Conservation (phyloP, 2,113 vertebrate species). For the Mastomys coucha region DNA sequence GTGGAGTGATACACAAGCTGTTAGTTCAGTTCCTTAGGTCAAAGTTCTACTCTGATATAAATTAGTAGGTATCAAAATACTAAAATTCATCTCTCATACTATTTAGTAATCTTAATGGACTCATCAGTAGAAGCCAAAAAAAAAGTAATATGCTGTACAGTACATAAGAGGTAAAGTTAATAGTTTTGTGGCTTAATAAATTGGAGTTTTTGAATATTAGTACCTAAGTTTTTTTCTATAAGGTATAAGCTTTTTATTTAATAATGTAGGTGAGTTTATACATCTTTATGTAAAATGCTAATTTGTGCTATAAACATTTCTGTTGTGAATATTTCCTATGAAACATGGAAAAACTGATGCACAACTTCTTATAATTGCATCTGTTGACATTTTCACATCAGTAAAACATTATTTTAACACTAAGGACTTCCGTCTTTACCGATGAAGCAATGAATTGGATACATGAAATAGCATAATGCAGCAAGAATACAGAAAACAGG, state of each 20-base stretch:
- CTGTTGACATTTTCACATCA: slow-evolving; percentile 22
- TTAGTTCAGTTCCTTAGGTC: slow-evolving; percentile 53
- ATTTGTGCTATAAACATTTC: slow-evolving; percentile 52
- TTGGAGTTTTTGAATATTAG: slow-evolving; percentile 15
- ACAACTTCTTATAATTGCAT: neutral
- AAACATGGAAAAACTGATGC: neutral
- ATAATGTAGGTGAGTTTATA: slow-evolving; percentile 34
- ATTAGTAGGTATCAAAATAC: slow-evolving; percentile 11
- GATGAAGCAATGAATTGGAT: neutral
- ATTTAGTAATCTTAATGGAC: slow-evolving; percentile 11
- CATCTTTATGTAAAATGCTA: neutral
- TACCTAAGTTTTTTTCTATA: slow-evolving; percentile 31
- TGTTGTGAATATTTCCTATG: neutral
- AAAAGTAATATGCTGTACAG: slow-evolving; percentile 16
- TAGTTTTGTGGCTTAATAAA: slow-evolving; percentile 20
- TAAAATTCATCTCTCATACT: slow-evolving; percentile 41
- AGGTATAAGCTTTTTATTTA: slow-evolving; percentile 19
- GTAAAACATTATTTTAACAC: slow-evolving; percentile 23
- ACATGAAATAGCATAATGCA: neutral
- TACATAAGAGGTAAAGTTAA: neutral
- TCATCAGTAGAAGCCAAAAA: slow-evolving; percentile 29
- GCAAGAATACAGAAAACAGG: neutral
- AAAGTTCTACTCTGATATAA: slow-evolving; percentile 13
- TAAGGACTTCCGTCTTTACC: neutral
- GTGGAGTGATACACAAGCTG: slow-evolving; percentile 40